Evolutionary conservation across 35 echinoderm and acorn worm species (phyloP), one percentile per base, ranked within the genome.

Genomic region (Amphiura filiformis): DNA sequence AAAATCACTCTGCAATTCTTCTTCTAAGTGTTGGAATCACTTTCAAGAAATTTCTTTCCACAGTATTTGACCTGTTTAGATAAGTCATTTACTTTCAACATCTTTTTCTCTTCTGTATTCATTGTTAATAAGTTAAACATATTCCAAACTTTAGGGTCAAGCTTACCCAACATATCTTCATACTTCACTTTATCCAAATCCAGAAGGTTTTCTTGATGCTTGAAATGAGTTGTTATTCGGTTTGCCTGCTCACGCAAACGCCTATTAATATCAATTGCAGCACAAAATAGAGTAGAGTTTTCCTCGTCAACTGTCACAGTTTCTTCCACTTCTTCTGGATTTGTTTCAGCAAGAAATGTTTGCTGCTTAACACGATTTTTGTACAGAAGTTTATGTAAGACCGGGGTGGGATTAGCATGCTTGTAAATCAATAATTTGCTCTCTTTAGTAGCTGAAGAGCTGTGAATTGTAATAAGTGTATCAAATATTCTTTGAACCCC

Each of bases 91-190:
- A n/a, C n/a, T n/a, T n/a, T n/a, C n/a, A 36, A 31, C 34, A 57
- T 26, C 34, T 84, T 47, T 23, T 32, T 30, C 64, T 84, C 82
- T 34, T 84, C 82, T 22, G 57, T 36, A 33, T 32, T 84, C 28
- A 57, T 57, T 13, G 82, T 84, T 17, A 57, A 31, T 56, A 84
- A 57, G 57, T 30, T 61, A 34, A 84, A 57, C 41, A 61, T 84
- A 36, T 84, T 84, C 82, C 82, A 84, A 22, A 84, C 82, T 65
- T 34, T 36, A n/a, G 82, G 82, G 34, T 84, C 82, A 34, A 84
- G 3, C 52, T 34, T 57, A 34, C 37, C 18, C 35, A 84, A 36
- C 4, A 84, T 22, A 65, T 36, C 47, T 57, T 84, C 82, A 61
- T 61, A 84, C 0, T 47, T 65, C 32, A 84, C 34, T 22, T 47